A percentile compares a stretch with the other conserved stretches of the same genome.
These are phyloP conservation scores for Gambusia holbrooki DNA, from an alignment of 2,113 vertebrate genomes.

Conservation along the genomic window DNA sequence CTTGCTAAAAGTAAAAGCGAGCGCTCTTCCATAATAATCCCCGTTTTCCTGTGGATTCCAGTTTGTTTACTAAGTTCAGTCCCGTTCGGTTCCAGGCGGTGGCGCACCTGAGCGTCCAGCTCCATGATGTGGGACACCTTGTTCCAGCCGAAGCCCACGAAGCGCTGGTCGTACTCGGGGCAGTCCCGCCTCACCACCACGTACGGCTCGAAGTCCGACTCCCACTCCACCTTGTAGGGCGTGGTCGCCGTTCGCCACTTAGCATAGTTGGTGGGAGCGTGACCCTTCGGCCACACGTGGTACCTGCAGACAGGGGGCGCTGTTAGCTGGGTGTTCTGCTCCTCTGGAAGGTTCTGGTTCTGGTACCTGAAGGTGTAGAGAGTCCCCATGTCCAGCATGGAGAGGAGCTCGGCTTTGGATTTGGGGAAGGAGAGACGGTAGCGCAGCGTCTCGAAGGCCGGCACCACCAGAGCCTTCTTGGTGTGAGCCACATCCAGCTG, in stretches of 20 bases:
- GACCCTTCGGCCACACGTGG: constrained; percentile 94
- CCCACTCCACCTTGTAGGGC: constrained; percentile 91
- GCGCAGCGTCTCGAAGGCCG: constrained; percentile 92
- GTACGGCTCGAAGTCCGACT: constrained; percentile 93
- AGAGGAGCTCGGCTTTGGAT: constrained; percentile 95
- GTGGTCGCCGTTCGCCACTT: constrained; percentile 92
- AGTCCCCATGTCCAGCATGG: constrained; percentile 92
- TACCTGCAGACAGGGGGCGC: constrained; percentile 77
- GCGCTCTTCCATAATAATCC: too few relatives aligned
- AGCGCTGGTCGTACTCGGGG: constrained; percentile 92
- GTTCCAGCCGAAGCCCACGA: constrained; percentile 98
- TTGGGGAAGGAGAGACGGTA: constrained; percentile 92
- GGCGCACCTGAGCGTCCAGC: constrained; percentile 91
- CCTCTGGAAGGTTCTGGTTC: neutral
- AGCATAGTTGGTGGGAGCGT: constrained; percentile 91
- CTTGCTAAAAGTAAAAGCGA: too few relatives aligned
- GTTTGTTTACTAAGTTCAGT: too few relatives aligned
- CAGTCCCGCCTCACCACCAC: constrained; percentile 92
- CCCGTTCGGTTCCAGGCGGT: too few relatives aligned
- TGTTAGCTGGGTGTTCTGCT: neutral
- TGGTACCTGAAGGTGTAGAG: constrained; percentile 94
- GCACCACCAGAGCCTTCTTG: constrained; percentile 93
- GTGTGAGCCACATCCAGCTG: constrained; percentile 86
- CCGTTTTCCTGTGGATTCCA: too few relatives aligned
- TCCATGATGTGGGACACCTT: constrained; percentile 96